Evolutionary conservation across 2,888 invertebrate genomes (phyloP), one percentile per base, ranked within the genome.

Genomic region (Coleophora deauratella): DNA sequence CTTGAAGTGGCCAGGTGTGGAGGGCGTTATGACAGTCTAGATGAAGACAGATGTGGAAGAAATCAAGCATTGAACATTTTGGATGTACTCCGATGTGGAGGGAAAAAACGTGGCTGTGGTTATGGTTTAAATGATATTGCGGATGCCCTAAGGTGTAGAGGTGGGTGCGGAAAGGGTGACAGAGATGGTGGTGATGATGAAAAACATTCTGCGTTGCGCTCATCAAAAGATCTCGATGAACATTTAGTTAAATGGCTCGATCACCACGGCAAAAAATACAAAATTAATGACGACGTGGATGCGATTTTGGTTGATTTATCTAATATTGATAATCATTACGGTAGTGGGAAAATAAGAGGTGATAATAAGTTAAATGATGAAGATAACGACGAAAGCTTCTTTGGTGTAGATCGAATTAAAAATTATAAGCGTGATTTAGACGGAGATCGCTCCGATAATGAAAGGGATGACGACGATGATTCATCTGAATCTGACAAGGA

Each of bases 301-400:
- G 62, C 65, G 2, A 47, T 69, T 15, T 54, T 72, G n/a, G 40
- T 72, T 0, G 59, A 62, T 33, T 15, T 59, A 6, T 44, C 57
- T 0, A 48, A 64, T 30, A 10, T 35, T 21, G 35, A 35, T 15
- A 4, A 35, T 14, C 15, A 35, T 3, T 10, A 15, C 35, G 35
- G 13, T 12, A 9, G 13, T 9, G 12, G 33, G 7, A 9, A 14
- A 33, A 14, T 7, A 9, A 33, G 9, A 33, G 13, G 12, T 13
- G 7, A 33, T 4, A 12, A 9, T 13, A 14, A 31, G 10, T 11
- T n/a, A 31, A 3, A 6, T 31, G 31, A 31, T n/a, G 31, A 31
- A 31, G 31, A 31, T 31, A 11, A 9, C 2, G 9, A 6, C 3
- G 34, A 12, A 15, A 14, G 15, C 15, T 14, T 13, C 8, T 14